Conservation (phyloP, 1,140 invertebrate genomes). For the Atta texana region DNA sequence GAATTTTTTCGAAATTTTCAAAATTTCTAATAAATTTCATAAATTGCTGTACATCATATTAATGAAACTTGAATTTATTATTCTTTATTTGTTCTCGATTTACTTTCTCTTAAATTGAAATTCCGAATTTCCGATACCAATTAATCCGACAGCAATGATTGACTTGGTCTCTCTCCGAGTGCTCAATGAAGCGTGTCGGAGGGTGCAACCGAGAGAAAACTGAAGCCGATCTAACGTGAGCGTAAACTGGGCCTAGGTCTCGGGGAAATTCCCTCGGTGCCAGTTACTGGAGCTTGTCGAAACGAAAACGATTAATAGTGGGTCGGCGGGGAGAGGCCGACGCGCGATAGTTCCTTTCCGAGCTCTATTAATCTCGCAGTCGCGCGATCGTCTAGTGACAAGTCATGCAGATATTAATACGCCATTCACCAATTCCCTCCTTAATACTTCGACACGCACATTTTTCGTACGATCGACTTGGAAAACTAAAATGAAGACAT, state of each 20-base stretch:
- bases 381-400: slow-evolving; percentile 24
- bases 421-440: slow-evolving; percentile 25
- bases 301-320: slow-evolving; percentile 72
- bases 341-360: slow-evolving; percentile 52
- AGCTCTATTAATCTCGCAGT: slow-evolving; percentile 79
- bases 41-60: background rate
- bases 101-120: background rate
- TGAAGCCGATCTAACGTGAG: slow-evolving; percentile 42
- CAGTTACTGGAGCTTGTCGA: slow-evolving; percentile 82
- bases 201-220: slow-evolving; percentile 65
- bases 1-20: background rate
- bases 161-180: slow-evolving; percentile 43
- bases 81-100: background rate
- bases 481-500: slow-evolving; percentile 9
- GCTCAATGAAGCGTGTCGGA: slow-evolving; percentile 67
- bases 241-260: slow-evolving; percentile 80
- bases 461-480: slow-evolving; percentile 35
- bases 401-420: slow-evolving; percentile 11
- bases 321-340: slow-evolving; percentile 16
- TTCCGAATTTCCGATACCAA: background rate
- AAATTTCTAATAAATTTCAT: background rate
- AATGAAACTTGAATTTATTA: slow-evolving; percentile 6
- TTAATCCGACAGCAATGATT: background rate
- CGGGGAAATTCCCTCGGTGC: slow-evolving; percentile 71
- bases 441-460: background rate